Percentiles rank a stretch among this genome's conserved stretches.
phyloP scores from a whole-genome alignment of 1,140 invertebrate genomes.

The Stenopsyche tienmushanensis region DNA sequence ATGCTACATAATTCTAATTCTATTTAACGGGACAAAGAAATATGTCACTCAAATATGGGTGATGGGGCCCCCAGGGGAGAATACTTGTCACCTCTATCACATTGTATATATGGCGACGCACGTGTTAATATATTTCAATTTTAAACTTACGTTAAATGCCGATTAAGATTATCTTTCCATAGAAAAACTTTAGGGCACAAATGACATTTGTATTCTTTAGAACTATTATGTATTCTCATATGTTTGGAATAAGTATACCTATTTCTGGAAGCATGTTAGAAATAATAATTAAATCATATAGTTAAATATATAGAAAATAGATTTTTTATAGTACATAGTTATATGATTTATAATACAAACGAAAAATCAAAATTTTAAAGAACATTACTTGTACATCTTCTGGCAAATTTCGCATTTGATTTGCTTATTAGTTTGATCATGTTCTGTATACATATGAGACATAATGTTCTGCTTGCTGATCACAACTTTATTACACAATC shows the following conservation, averaged over 20 bases:
- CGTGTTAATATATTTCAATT: no score
- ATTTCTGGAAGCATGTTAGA: constrained; percentile 26
- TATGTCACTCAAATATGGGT: no score
- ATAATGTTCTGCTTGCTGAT: constrained; percentile 39
- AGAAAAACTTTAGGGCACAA: constrained; percentile 37
- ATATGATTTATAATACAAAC: constrained; percentile 5
- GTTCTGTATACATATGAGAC: constrained; percentile 37
- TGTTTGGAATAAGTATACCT: constrained; percentile 35
- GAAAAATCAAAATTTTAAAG: background rate
- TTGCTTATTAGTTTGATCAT: constrained; percentile 29
- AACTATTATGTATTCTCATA: constrained; percentile 37
- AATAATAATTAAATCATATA: constrained; percentile 11
- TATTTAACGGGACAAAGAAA: no score
- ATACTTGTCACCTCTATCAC: no score
- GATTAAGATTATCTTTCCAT: constrained; percentile 38
- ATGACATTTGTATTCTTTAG: constrained; percentile 37
- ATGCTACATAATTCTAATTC: no score
- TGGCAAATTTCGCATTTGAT: constrained; percentile 31
- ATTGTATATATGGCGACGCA: no score
- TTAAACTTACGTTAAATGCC: constrained; percentile 34
- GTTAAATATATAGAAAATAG: no score
- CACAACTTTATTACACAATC: constrained; percentile 27
- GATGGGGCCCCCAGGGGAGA: no score
- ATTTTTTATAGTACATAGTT: background rate
- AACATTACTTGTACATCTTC: constrained; percentile 32